Percentiles rank a stretch among this genome's conserved stretches.
Conservation (phyloP, 2,113 vertebrate genomes). For the Pipa parva region DNA sequence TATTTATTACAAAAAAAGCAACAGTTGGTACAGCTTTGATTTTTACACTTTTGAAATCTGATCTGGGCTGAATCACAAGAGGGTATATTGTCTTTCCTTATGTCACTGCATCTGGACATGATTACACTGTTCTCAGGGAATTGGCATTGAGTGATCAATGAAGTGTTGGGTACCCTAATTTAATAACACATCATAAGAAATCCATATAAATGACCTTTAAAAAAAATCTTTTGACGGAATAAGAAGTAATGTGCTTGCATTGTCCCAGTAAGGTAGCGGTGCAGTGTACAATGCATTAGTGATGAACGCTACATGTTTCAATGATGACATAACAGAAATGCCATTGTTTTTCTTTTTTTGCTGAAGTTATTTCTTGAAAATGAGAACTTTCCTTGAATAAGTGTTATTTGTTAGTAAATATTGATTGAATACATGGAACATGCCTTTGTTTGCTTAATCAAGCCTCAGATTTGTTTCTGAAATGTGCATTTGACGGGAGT, state of each 20-base stretch:
- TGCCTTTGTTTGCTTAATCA: too few relatives aligned
- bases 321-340: constrained; percentile 12
- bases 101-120: constrained; percentile 60
- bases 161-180: constrained; percentile 38
- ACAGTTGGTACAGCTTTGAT: constrained; percentile 54
- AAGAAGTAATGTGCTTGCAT: constrained; percentile 11
- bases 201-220: constrained; percentile 43
- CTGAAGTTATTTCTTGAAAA: too few relatives aligned
- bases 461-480: too few relatives aligned
- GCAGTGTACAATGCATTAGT: constrained; percentile 6
- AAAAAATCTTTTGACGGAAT: constrained; percentile 38
- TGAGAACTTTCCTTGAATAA: too few relatives aligned
- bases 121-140: constrained; percentile 56
- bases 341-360: too few relatives aligned
- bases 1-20: constrained; percentile 52
- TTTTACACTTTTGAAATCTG: constrained; percentile 61
- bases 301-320: constrained; percentile 3
- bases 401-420: too few relatives aligned
- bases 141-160: constrained; percentile 45
- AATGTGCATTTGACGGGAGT: too few relatives aligned
- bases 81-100: constrained; percentile 50
- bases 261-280: constrained; percentile 11
- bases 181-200: constrained; percentile 44
- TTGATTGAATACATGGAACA: too few relatives aligned
- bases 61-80: constrained; percentile 52